phyloP scores from a whole-genome alignment of 2,797 vertebrate species.

The Saxicola maurus region DNA sequence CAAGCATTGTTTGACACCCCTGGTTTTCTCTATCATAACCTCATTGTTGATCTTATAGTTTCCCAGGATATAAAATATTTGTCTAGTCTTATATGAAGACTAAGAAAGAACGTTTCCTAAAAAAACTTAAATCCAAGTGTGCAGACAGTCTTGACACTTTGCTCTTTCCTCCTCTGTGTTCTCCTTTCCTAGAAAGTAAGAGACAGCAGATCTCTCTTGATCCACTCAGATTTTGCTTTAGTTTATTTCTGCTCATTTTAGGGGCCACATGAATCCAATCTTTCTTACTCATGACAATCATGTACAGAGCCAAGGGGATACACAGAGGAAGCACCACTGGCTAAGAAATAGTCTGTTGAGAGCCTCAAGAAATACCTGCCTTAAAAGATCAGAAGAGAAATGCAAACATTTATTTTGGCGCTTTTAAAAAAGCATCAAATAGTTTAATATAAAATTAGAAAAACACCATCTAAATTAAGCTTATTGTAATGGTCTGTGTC shows the following conservation, averaged over 20 bases:
- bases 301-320: background rate
- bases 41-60: background rate
- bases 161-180: background rate
- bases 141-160: background rate
- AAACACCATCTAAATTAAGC: background rate
- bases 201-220: background rate
- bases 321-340: background rate
- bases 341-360: background rate
- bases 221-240: background rate
- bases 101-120: background rate
- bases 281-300: background rate
- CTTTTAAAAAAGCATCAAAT: background rate
- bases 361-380: background rate
- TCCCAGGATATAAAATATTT: background rate
- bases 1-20: background rate
- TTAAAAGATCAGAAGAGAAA: background rate
- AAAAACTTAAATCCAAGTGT: background rate
- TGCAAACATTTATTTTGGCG: background rate
- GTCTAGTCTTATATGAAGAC: background rate
- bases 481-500: background rate
- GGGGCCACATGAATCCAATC: background rate
- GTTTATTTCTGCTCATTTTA: background rate
- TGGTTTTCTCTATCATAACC: background rate
- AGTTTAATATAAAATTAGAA: background rate
- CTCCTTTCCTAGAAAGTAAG: background rate